These are phyloP conservation scores for Cotesia vestalis DNA, from an alignment of 1,140 invertebrate species.

Conservation along the genomic window DNA sequence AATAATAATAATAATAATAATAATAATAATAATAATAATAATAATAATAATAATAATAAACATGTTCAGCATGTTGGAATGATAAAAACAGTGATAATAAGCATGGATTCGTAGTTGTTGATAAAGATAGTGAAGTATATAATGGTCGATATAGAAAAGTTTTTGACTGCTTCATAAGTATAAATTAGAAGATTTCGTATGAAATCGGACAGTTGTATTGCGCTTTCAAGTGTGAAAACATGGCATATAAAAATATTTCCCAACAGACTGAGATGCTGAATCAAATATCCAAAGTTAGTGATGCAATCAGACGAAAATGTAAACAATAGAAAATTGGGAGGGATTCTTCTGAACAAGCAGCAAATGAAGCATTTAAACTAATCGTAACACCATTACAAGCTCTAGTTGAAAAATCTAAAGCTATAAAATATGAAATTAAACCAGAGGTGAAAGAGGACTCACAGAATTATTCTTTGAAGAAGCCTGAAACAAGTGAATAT, in stretches of 20 bases:
- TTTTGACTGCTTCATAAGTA: constrained; percentile 31
- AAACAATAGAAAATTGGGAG: constrained; percentile 33
- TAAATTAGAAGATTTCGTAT: constrained; percentile 19
- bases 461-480: too few relatives aligned
- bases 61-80: too few relatives aligned
- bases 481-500: too few relatives aligned
- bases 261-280: constrained; percentile 26
- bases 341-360: too few relatives aligned
- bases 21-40: too few relatives aligned
- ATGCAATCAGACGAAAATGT: constrained; percentile 39
- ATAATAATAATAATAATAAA: too few relatives aligned
- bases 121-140: constrained; percentile 26
- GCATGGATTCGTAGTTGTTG: not conserved
- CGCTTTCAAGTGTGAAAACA: not conserved
- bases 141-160: constrained; percentile 16
- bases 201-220: not conserved
- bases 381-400: constrained; percentile 31
- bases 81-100: constrained; percentile 12
- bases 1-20: too few relatives aligned
- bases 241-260: constrained; percentile 26
- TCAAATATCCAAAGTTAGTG: too few relatives aligned
- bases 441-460: too few relatives aligned
- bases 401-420: constrained; percentile 16
- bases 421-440: too few relatives aligned
- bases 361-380: constrained; percentile 36